A percentile compares a stretch with the other conserved stretches of the same genome.
Evolutionary conservation across 2,888 invertebrate genomes (phyloP).

Genomic region (Orthosia incerta): DNA sequence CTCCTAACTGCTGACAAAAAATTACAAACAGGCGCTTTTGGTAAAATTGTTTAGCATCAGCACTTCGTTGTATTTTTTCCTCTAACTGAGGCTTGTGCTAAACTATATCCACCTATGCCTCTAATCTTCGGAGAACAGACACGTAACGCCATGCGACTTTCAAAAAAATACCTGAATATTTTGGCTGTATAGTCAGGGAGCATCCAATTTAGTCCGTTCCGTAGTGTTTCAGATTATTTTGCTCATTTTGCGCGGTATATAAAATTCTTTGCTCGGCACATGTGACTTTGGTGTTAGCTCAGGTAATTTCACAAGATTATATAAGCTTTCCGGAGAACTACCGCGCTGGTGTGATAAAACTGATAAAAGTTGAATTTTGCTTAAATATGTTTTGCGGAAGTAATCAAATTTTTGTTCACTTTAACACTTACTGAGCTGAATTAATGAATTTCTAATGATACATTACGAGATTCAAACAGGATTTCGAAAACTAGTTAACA

Average conservation of each 20-base stretch:
- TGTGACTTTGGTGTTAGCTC: constrained; percentile 37
- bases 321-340: constrained; percentile 17
- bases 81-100: neutral
- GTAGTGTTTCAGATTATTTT: constrained; percentile 48
- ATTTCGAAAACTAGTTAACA: constrained; percentile 12
- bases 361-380: constrained; percentile 15
- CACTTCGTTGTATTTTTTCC: neutral
- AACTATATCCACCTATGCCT: neutral
- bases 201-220: constrained; percentile 37
- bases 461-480: neutral
- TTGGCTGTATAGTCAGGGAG: constrained; percentile 4
- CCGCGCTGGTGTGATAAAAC: constrained; percentile 10
- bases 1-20: neutral
- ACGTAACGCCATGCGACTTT: neutral
- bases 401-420: neutral
- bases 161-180: constrained; percentile 19
- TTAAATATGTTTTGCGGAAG: constrained; percentile 9
- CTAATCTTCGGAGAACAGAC: neutral
- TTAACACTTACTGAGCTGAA: neutral
- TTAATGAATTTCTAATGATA: neutral
- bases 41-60: neutral
- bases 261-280: constrained; percentile 43
- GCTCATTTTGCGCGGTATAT: constrained; percentile 36
- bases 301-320: constrained; percentile 40
- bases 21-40: neutral